Conservation (phyloP, 2,888 invertebrate species). For the Eristalis tenax region DNA sequence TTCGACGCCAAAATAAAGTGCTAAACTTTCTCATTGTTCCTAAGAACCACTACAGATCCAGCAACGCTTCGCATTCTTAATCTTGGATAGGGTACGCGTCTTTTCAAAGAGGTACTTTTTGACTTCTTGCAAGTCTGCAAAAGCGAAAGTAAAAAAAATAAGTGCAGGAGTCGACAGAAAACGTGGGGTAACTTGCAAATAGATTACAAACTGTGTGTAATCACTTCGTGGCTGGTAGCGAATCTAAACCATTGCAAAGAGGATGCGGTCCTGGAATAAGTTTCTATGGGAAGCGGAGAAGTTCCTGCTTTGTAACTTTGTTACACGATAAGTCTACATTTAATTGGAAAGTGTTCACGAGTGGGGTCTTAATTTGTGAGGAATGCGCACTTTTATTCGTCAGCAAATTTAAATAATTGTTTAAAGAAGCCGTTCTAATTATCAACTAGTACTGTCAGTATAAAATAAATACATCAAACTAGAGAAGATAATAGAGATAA, state of each 20-base stretch:
- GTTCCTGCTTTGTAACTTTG: constrained; percentile 18
- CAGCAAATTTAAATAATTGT: too few relatives aligned
- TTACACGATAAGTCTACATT: background rate
- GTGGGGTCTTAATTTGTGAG: background rate
- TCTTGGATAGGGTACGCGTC: constrained; percentile 10
- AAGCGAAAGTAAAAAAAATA: background rate
- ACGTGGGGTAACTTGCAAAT: constrained; percentile 68
- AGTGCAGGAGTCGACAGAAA: constrained; percentile 28
- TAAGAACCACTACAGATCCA: constrained; percentile 7
- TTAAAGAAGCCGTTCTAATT: too few relatives aligned
- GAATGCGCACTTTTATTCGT: too few relatives aligned
- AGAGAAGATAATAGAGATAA: too few relatives aligned
- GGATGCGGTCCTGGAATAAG: constrained; percentile 40
- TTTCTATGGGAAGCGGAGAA: constrained; percentile 22
- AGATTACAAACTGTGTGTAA: constrained; percentile 57
- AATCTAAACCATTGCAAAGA: constrained; percentile 13
- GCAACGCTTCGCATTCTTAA: constrained; percentile 28
- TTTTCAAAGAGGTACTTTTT: constrained; percentile 13
- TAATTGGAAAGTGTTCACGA: background rate
- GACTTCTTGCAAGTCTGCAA: constrained; percentile 17
- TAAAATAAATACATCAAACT: too few relatives aligned
- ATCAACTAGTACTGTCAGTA: too few relatives aligned
- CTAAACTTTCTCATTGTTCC: constrained; percentile 60
- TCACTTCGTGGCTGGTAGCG: constrained; percentile 33
- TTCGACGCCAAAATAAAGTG: constrained; percentile 68